Evolutionary conservation across 2,888 invertebrate species (phyloP).

Genomic region (Auanema sp.): DNA sequence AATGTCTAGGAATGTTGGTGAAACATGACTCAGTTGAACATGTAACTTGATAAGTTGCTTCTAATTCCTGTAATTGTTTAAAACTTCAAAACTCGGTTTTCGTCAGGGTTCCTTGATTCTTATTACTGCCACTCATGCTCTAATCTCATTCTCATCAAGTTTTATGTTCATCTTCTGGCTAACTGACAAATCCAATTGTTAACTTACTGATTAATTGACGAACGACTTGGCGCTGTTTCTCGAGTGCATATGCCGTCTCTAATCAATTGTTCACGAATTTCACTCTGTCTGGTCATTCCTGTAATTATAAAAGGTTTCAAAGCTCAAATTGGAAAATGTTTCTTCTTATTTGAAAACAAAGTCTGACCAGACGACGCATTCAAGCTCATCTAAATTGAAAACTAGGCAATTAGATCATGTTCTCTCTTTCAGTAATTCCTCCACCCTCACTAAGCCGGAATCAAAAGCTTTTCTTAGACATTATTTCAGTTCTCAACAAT

Average conservation of each 20-base stretch:
- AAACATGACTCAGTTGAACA: neutral
- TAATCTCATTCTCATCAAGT: constrained; percentile 3
- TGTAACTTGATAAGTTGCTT: no score
- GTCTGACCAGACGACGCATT: no score
- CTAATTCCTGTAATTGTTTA: constrained; percentile 1
- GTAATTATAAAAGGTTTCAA: neutral
- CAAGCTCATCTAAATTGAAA: no score
- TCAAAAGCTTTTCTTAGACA: no score
- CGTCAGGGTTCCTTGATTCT: neutral
- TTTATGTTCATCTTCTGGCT: neutral
- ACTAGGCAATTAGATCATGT: no score
- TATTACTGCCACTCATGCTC: neutral
- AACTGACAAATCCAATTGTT: neutral
- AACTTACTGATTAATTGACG: constrained; percentile 60
- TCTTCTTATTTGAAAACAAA: no score
- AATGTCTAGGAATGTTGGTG: constrained; percentile 1
- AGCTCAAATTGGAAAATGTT: no score
- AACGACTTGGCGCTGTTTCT: constrained; percentile 60
- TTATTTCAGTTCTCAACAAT: no score
- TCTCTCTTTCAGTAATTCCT: no score
- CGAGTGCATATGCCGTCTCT: constrained; percentile 55
- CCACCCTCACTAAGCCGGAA: no score
- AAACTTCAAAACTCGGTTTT: constrained; percentile 3
- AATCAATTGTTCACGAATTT: constrained; percentile 61
- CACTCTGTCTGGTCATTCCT: constrained; percentile 60